Evolutionary conservation across 2,888 invertebrate species (phyloP).

Genomic region (Orthosia gothica): DNA sequence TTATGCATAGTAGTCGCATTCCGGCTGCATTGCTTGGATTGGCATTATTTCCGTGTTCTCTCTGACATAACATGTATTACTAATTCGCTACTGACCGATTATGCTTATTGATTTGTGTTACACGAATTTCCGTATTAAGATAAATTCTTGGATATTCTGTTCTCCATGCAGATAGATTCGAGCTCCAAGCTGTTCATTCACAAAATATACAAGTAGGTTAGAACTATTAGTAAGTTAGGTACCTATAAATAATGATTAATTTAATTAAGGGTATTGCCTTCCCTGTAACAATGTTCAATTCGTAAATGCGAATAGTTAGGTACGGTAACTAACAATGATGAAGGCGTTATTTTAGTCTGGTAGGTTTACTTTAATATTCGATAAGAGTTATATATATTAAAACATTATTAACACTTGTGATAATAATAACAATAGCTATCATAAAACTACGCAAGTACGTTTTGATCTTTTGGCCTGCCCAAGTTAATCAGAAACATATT

Average conservation of each 20-base stretch:
- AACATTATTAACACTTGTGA: constrained; percentile 21
- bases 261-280: background rate
- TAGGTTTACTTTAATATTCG: constrained; percentile 7
- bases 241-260: no score
- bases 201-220: no score
- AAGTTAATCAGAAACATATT: constrained; percentile 14
- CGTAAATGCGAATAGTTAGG: background rate
- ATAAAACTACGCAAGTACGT: constrained; percentile 1
- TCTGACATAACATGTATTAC: constrained; percentile 21
- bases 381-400: constrained; percentile 21
- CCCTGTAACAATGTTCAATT: background rate
- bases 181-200: no score
- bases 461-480: background rate
- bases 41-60: constrained; percentile 19
- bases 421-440: constrained; percentile 28
- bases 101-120: background rate
- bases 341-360: constrained; percentile 21
- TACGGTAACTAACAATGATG: constrained; percentile 15
- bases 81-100: constrained; percentile 2
- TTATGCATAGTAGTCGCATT: constrained; percentile 23
- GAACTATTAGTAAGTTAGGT: no score
- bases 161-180: no score
- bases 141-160: no score
- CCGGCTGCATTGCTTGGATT: background rate
- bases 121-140: no score